Base-by-base conservation (phyloP, 1,140 invertebrate species). In the Drosophila bifasciata region DNA sequence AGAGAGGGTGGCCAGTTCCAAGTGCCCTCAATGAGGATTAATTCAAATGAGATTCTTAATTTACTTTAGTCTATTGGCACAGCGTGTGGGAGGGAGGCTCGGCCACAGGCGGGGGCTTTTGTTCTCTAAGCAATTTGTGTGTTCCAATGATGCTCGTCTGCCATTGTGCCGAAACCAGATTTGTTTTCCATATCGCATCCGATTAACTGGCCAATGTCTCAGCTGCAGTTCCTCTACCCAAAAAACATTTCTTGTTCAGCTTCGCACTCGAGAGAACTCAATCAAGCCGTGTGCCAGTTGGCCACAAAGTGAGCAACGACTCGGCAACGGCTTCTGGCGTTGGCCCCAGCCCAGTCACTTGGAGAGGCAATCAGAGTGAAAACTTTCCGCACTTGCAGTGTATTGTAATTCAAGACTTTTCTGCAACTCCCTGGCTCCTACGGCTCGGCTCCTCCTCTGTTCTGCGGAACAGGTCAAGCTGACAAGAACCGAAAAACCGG, bases 31-130 rank as follows among this genome's bases (percentile, higher is more conserved):
- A 72, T 67, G 66, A 28, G 57, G 73, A 80, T 86, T 86, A 74
- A 86, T 85, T 85, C 77, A 86, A 86, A 86, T 79, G 53, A 66
- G 79, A 75, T 70, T 86, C 86, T 80, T 85, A 60, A 80, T 77
- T 77, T 79, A 60, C 57, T 75, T 72, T 41, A 55, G 48, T 73
- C 70, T 49, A 28, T 50, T 40, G 40, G 28, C 11, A 41, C 48
- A 41, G 23, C 39, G 19, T 17, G 17, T n/a, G 16, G 4, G 17
- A 15, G 46, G 13, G 44, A 21, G 19, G 11, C 21, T 6, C 1
- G 28, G 28, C 5, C n/a, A n/a, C n/a, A n/a, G 23, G 32, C 11
- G 16, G 8, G 21, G 36, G 23, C 59, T 56, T 71, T 73, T 73
- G 70, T 44, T 49, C 58, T 17, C 58, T 50, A 45, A 63, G 45